Evolutionary conservation across 1,140 invertebrate species (phyloP), one percentile per base, ranked within the genome.

Genomic region (Drepana arcuata): DNA sequence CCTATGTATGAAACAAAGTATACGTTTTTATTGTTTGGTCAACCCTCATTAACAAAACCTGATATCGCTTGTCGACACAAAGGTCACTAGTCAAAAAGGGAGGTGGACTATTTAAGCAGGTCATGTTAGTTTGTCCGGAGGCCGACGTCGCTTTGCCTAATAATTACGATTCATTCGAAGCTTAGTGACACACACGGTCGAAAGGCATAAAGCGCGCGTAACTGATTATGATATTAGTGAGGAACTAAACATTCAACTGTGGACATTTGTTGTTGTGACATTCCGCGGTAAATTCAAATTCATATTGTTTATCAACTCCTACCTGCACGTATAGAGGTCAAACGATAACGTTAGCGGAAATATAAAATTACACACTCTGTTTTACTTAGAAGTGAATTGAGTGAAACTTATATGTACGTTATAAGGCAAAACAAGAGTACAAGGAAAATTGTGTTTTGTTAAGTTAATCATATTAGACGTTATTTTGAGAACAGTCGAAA

Each of bases 1-100:
- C 43, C 49, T 59, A 73, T 74, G 61, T 75, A 75, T 74, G 69
- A 74, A 75, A 62, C 61, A 57, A 75, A 73, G 54, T 21, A 69
- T 73, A 69, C 61, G 50, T 50, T 54, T 67, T 57, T 69, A 48
- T 74, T 73, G 63, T 77, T 77, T 70, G 65, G 62, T 50, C 46
- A 61, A n/a, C 40, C 50, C 44, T 44, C 61, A 69, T 66, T 72
- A 68, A 67, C 58, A 55, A 72, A 59, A 60, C 41, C 37, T 53
- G 39, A 52, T 34, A 53, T 37, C 32, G 42, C 41, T 57, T 49
- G 49, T 41, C 50, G 47, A 34, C 35, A 48, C 29, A 51, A 63
- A 64, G 57, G 61, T 60, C 60, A 56, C 44, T 41, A 53, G 39
- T 48, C 34, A 38, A 36, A 45, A 30, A 45, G 31, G 32, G 4